Percentiles rank a stretch among this genome's conserved stretches.
These are phyloP conservation scores for Drosophila peninsularis DNA, from an alignment of 2,888 invertebrate species.

Conservation along the genomic window DNA sequence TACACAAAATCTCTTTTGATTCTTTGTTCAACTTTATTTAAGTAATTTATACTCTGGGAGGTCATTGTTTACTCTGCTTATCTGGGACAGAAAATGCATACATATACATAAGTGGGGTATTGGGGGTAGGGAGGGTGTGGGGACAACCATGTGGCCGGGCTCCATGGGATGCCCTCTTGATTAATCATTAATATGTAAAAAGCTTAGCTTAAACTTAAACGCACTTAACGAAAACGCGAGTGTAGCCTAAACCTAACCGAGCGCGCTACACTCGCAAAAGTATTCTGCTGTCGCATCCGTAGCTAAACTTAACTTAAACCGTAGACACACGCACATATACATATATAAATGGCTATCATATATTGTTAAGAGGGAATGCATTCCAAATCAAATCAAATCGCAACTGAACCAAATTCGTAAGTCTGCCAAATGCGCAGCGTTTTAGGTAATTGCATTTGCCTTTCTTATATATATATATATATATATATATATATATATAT, in stretches of 20 bases:
- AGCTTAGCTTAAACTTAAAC: constrained; percentile 71
- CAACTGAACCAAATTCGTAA: constrained; percentile 11
- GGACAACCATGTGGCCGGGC: constrained; percentile 23
- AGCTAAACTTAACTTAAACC: constrained; percentile 33
- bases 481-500: constrained; percentile 14
- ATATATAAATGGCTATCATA: constrained; percentile 9
- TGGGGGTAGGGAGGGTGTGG: background rate
- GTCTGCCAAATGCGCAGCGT: background rate
- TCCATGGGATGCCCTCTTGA: constrained; percentile 21
- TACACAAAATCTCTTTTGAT: constrained; percentile 19
- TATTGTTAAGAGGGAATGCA: constrained; percentile 45
- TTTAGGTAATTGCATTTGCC: background rate
- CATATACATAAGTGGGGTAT: constrained; percentile 10
- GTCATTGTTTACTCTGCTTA: constrained; percentile 7
- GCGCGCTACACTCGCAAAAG: constrained; percentile 36
- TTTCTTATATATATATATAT: background rate
- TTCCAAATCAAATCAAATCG: constrained; percentile 34
- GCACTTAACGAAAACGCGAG: constrained; percentile 33
- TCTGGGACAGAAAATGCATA: constrained; percentile 25
- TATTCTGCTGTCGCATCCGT: constrained; percentile 26
- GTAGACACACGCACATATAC: constrained; percentile 19
- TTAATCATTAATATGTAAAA: constrained; percentile 51
- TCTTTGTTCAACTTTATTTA: constrained; percentile 41
- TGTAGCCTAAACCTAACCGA: constrained; percentile 9
- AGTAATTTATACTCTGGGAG: constrained; percentile 32